Conservation (phyloP, 2,797 vertebrate genomes). For the Centroberyx gerrardi region DNA sequence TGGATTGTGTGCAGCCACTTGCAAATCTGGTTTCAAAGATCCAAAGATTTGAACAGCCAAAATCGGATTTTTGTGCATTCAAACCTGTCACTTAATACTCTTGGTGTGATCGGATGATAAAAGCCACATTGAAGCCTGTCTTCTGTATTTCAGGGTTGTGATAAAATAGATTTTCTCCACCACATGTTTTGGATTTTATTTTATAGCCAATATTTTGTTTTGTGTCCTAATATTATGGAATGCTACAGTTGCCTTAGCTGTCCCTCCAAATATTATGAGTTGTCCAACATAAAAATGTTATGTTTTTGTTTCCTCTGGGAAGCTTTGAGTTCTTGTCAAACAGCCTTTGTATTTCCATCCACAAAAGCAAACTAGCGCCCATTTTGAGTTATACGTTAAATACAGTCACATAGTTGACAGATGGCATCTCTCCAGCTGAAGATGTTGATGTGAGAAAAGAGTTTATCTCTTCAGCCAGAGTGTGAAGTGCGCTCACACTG, state of each 20-base stretch:
- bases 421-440: too few relatives aligned
- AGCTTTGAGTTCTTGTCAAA: too few relatives aligned
- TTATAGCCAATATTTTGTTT: neutral
- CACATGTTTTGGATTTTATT: neutral
- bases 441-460: too few relatives aligned
- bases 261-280: too few relatives aligned
- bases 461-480: neutral
- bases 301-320: too few relatives aligned
- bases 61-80: neutral
- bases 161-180: neutral
- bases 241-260: neutral
- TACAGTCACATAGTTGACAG: too few relatives aligned
- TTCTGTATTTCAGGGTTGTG: neutral
- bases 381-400: too few relatives aligned
- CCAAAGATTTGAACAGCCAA: neutral
- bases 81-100: neutral
- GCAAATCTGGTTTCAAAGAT: neutral
- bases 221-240: neutral
- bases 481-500: constrained; percentile 24
- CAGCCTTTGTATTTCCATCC: too few relatives aligned
- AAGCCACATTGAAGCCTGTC: neutral
- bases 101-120: neutral
- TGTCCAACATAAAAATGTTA: too few relatives aligned
- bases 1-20: neutral
- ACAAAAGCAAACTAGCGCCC: too few relatives aligned